phyloP scores from a whole-genome alignment of 2,797 vertebrate species.

The Capromys pilorides region DNA sequence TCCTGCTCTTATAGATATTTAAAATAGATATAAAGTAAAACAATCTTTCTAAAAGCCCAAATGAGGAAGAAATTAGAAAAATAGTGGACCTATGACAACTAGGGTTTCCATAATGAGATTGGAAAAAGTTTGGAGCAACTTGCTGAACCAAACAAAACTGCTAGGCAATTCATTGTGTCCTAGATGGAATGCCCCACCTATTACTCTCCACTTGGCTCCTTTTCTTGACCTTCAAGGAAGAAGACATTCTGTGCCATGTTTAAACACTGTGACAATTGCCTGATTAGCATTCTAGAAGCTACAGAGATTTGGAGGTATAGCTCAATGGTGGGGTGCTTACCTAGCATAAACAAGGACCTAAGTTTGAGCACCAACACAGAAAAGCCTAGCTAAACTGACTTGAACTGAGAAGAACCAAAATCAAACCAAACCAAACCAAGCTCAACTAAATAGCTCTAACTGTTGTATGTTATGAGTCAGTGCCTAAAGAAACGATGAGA shows the following conservation, averaged over 20 bases:
- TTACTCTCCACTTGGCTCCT: neutral
- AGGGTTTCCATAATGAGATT: conserved; percentile 20
- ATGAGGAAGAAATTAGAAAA: neutral
- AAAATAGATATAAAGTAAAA: conserved; percentile 10
- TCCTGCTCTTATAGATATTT: conserved; percentile 10
- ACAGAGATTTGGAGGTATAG: neutral
- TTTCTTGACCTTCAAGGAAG: conserved; percentile 6
- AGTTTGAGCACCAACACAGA: neutral
- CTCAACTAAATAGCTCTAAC: neutral
- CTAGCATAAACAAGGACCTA: neutral
- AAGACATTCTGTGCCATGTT: conserved; percentile 45
- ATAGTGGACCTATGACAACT: neutral
- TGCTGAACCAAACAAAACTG: conserved; percentile 42
- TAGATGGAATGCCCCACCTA: neutral
- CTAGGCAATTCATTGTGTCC: conserved; percentile 9
- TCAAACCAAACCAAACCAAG: neutral
- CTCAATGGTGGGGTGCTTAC: neutral
- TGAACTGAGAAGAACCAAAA: neutral
- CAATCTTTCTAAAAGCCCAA: neutral
- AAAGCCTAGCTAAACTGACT: neutral
- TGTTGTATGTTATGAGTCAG: no score
- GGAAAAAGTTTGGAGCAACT: conserved; percentile 22
- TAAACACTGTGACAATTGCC: conserved; percentile 19
- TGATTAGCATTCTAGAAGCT: conserved; percentile 26
- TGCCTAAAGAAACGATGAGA: no score